Base-by-base conservation (phyloP, 2,888 invertebrate species). In the Euzophera pinguis region DNA sequence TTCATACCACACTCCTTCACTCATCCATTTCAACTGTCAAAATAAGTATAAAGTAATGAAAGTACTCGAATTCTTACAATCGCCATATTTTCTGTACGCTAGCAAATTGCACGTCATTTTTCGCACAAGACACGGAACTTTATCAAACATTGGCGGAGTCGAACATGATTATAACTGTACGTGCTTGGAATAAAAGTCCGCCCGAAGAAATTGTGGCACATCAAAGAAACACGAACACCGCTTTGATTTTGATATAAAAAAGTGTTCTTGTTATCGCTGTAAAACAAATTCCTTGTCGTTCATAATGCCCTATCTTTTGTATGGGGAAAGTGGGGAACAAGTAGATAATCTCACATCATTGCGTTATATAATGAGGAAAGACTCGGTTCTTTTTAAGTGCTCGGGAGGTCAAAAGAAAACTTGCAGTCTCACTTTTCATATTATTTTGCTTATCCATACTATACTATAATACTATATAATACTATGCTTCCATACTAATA, bases 111-210 rank as follows among this genome's bases (percentile, higher is more conserved):
- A 65, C 70, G 74, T 73, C 79, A 84, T 85, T 84, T 83, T 78
- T 87, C 82, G 71, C 75, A 67, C 69, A 70, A 73, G 76, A 78
- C 71, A 74, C 78, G 71, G 71, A 79, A 82, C 83, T 84, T 84
- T 85, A 84, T 84, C 86, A 85, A 86, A 87, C 86, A 86, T 81
- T 81, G 83, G 79, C 78, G 73, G 75, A 82, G 77, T 82, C 72
- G 80, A 85, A 87, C 87, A 86, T 86, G 87, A 87, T 89, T 88
- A 90, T 86, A 86, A 84, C 73, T 64, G 78, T 75, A 86, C 89
- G 89, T 89, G 88, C 78, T 69, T 62, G 58, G 88, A 86, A 87
- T 88, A 74, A 69, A 69, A 71, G 69, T 70, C 67, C 58, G 67
- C 67, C 70, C 71, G 72, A 67, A 76, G 71, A 73, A 79, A 78